These are phyloP conservation scores for Spodoptera littoralis DNA, from an alignment of 2,888 invertebrate species.

Conservation along the genomic window DNA sequence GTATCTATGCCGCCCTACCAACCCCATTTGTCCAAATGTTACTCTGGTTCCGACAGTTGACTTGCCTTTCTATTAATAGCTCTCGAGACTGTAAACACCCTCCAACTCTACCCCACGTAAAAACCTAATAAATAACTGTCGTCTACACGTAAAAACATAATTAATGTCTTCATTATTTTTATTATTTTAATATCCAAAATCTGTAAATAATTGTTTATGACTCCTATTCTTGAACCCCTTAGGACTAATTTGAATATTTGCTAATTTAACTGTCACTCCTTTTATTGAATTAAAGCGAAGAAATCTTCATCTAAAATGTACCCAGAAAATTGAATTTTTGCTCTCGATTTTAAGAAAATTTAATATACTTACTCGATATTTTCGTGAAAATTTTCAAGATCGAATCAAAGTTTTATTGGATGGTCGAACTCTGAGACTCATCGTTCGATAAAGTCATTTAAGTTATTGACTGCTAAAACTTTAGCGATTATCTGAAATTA, in stretches of 20 bases:
- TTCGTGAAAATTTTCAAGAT: constrained; percentile 5
- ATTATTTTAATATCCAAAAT: constrained; percentile 13
- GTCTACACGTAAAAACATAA: constrained; percentile 61
- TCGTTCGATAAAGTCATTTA: constrained; percentile 15
- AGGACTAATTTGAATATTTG: constrained; percentile 24
- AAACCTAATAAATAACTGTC: constrained; percentile 61
- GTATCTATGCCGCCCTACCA: too few species aligned
- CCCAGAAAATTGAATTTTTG: constrained; percentile 9
- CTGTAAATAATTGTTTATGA: constrained; percentile 9
- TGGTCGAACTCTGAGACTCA: constrained; percentile 1
- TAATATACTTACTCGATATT: constrained; percentile 15
- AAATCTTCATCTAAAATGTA: constrained; percentile 1
- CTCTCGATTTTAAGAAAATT: neutral
- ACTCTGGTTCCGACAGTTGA: neutral
- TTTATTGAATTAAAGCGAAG: constrained; percentile 5
- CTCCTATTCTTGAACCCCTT: constrained; percentile 1
- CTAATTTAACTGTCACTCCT: constrained; percentile 12
- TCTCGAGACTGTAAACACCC: constrained; percentile 12
- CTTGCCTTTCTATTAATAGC: constrained; percentile 32
- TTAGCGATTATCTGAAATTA: constrained; percentile 23
- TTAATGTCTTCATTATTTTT: constrained; percentile 36
- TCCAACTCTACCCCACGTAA: constrained; percentile 52
- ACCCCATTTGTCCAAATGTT: constrained; percentile 16
- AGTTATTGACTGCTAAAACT: constrained; percentile 29
- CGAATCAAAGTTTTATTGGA: constrained; percentile 16